phyloP scores from a whole-genome alignment of 2,888 invertebrate genomes.

The Dasysyrphus tricinctus region DNA sequence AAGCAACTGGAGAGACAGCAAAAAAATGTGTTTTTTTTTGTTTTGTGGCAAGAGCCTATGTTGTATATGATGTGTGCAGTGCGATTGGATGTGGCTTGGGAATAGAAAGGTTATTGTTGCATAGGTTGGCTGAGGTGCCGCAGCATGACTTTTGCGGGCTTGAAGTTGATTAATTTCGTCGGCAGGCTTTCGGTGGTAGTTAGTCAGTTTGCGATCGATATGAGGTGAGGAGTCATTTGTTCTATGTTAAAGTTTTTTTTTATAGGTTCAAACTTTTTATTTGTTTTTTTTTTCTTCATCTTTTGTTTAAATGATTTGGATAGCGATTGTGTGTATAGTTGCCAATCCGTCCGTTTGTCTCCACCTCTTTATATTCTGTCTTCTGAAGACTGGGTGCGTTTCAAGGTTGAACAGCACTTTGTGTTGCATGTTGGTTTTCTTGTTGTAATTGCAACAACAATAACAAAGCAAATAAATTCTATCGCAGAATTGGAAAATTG shows the following conservation, averaged over 20 bases:
- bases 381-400: slow-evolving; percentile 73
- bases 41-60: slow-evolving; percentile 36
- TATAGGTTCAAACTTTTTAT: neutral
- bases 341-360: slow-evolving; percentile 5
- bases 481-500: slow-evolving; percentile 69
- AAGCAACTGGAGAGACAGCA: slow-evolving; percentile 18
- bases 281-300: slow-evolving; percentile 30
- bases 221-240: slow-evolving; percentile 74
- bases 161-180: slow-evolving; percentile 75
- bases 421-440: slow-evolving; percentile 13
- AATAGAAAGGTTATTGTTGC: slow-evolving; percentile 66
- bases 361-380: slow-evolving; percentile 29
- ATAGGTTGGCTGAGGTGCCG: slow-evolving; percentile 57
- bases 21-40: neutral
- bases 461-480: slow-evolving; percentile 32
- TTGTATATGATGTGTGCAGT: neutral
- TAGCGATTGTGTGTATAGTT: slow-evolving; percentile 49
- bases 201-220: slow-evolving; percentile 69
- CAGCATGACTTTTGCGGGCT: slow-evolving; percentile 69
- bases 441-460: neutral
- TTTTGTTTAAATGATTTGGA: slow-evolving; percentile 72
- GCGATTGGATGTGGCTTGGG: slow-evolving; percentile 10
- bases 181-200: slow-evolving; percentile 65
- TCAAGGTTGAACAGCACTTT: slow-evolving; percentile 68
- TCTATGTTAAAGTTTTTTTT: slow-evolving; percentile 22